These are phyloP conservation scores for Phrynocephalus vlangalii DNA, from an alignment of 2,797 vertebrate genomes.

Conservation along the genomic window DNA sequence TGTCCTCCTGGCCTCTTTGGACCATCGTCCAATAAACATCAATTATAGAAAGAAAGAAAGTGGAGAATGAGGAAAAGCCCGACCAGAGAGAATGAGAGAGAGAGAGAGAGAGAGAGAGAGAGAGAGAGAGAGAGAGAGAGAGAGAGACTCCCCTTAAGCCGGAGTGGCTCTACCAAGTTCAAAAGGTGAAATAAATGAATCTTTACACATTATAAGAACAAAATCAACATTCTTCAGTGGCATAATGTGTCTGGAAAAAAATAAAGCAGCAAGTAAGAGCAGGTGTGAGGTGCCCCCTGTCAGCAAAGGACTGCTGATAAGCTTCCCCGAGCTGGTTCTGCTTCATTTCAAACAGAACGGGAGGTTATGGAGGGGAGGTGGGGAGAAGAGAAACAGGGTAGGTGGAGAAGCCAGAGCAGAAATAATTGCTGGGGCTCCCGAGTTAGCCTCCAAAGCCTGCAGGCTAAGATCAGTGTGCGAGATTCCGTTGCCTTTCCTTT, in stretches of 20 bases:
- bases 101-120: too few species aligned
- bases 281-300: conserved; percentile 81
- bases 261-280: conserved; percentile 78
- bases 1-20: conserved; percentile 68
- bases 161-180: conserved; percentile 77
- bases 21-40: conserved; percentile 70
- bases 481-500: conserved; percentile 85
- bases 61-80: conserved; percentile 43
- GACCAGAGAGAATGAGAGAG: not conserved
- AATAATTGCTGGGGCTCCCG: conserved; percentile 83
- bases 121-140: not conserved
- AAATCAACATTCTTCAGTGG: conserved; percentile 81
- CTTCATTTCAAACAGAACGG: conserved; percentile 85
- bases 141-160: conserved; percentile 62
- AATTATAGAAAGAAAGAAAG: not conserved
- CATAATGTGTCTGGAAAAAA: conserved; percentile 76
- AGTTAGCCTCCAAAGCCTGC: conserved; percentile 80
- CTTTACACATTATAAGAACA: conserved; percentile 82
- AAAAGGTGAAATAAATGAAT: conserved; percentile 86
- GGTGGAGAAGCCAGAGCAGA: conserved; percentile 77
- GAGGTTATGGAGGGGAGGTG: not conserved
- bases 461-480: conserved; percentile 85
- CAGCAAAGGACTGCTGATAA: conserved; percentile 81
- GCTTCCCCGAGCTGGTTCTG: conserved; percentile 80
- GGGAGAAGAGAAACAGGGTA: conserved; percentile 26